Evolutionary conservation across 2,797 vertebrate genomes (phyloP), one percentile per base, ranked within the genome.

Genomic region (Trematomus bernacchii): DNA sequence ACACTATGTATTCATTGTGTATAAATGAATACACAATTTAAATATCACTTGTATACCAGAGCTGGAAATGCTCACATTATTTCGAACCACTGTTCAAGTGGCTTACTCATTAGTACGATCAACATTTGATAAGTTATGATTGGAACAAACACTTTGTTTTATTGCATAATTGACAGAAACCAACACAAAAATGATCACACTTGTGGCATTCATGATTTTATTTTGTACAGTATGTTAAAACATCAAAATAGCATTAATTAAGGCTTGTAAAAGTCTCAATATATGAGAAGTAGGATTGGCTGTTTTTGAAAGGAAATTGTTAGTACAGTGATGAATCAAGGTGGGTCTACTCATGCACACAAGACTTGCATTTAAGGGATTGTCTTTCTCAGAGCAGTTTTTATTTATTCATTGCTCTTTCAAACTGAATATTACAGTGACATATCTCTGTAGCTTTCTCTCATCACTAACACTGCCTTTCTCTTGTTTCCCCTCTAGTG

Each of bases 401-500:
- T 4, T 16, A 0, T 18, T 33, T 19, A 21, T 48, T 44, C 10
- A 13, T 51, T 18, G 9, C 5, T 51, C 46, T 27, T 40, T 46
- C 1, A 76, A 53, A 21, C 19, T 47, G 23, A 53, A 10, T 4
- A 30, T 27, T 21, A 10, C 12, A 42, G 11, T 55, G 3, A 58
- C 58, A 21, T 37, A n/a, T 23, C 4, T 23, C 23, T 11, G 46
- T 52, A 0, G 10, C 51, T 52, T 37, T 47, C 9, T 48, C 10
- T 0, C 2, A 3, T 54, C 9, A 46, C 54, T 82, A 62, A 85
- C 53, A 10, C 42, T 59, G 43, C 8, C 12, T 1, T 64, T 59
- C 33, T 63, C 1, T 57, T 33, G 1, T 47, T 57, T 11, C 60
- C 12, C 57, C 71, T 91, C 62, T 59, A 96, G 95, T 71, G 94